Evolutionary conservation across 2,888 invertebrate genomes (phyloP), one percentile per base, ranked within the genome.

Genomic region (Cephus pygmeus): DNA sequence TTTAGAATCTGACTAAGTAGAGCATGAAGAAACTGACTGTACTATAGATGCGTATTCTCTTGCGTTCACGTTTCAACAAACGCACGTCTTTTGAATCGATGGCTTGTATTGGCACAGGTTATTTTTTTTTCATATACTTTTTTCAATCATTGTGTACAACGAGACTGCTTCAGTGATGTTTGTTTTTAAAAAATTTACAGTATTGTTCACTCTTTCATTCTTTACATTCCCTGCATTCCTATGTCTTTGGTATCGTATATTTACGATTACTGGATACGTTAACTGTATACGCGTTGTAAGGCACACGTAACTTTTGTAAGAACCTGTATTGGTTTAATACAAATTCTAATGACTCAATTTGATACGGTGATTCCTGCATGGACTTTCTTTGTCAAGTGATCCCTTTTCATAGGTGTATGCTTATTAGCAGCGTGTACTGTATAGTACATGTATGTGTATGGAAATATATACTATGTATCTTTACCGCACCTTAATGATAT

Each of bases 1-100:
- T 23, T 56, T 23, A 56, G 56, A 56, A 1, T 56, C 56, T 56
- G 23, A 23, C 56, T 56, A 90, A 90, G 88, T 90, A 89, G 90
- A 89, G 90, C 90, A 87, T 90, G 89, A 90, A 90, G 87, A 81
- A 34, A 31, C 31, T 31, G n/a, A 31, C 56, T 56, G 15, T 23
- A 56, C 23, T 9, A 56, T 56, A 23, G 56, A 31, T 31, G 71
- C 33, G 71, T 71, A 31, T 31, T 56, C 56, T 56, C 56, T 2
- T 56, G 23, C 56, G 56, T 56, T 56, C 56, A 23, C 56, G 23
- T 56, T 56, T 23, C 15, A 23, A 56, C 56, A 56, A 56, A 56
- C 56, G 23, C 23, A 23, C 9, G 56, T 6, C 9, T 23, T 56
- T 23, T 56, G 56, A 2, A 56, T 56, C 23, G 56, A 56, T 23